Evolutionary conservation across 2,888 invertebrate genomes (phyloP), one percentile per base, ranked within the genome.

Genomic region (Lamellibrachia columna): DNA sequence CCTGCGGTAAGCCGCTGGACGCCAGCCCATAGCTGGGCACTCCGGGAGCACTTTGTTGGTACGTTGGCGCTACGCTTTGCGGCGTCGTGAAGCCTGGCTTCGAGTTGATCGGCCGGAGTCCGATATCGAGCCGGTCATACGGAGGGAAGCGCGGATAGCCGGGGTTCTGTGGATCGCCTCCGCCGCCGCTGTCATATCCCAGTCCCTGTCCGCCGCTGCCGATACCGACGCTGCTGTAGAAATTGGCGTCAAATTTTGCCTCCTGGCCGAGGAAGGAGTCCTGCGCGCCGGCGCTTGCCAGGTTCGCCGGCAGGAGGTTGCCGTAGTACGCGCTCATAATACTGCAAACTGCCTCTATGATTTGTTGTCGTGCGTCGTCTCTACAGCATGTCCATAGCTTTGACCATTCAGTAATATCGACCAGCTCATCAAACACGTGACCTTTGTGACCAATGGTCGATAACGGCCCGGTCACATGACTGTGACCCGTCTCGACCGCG

Each of bases 271-370:
- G 92, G 90, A 52, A 58, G 9, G 93, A 93, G 91, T 92, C 92
- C n/a, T 53, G 90, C 28, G 90, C 90, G 40, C 92, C 91, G 22
- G 92, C 92, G 53, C 90, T 93, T 8, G 94, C 90, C 93, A 93
- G 53, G 92, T 92, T 93, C n/a, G 94, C 93, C 93, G 92, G 92
- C 91, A 94, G 90, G 40, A 94, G 92, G 92, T 93, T 94, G 90
- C 93, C 93, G 93, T 94, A 93, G 93, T 94, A 94, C 60, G 93
- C 92, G 92, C 93, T 93, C 94, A 94, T 94, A 75, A 75, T 75
- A 75, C 75, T 75, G 75, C 75, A 75, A 75, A 75, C 75, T 75
- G 75, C 75, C 75, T 75, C 75, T 75, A 75, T 75, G 75, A 75
- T 75, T 75, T 75, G 75, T 75, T 75, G 75, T 75, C 75, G 75